phyloP scores from a whole-genome alignment of 2,888 invertebrate species.

The Listrodromus nycthemerus region DNA sequence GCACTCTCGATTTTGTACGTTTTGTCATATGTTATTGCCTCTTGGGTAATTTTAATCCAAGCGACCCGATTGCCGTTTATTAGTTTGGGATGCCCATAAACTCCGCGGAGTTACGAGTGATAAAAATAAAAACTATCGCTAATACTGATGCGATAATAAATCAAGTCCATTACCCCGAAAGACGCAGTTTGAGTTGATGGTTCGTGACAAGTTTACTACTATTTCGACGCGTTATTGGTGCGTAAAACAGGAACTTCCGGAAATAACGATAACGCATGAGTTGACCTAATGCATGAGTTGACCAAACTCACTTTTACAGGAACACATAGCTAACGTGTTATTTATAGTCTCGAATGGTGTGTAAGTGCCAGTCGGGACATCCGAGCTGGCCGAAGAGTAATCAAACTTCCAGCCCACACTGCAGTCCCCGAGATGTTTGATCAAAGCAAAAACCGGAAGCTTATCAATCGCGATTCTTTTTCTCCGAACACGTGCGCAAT shows the following conservation, averaged over 20 bases:
- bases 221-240: no score
- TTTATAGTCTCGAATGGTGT: background rate
- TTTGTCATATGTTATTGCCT: background rate
- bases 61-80: background rate
- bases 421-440: background rate
- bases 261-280: no score
- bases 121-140: conserved; percentile 2
- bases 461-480: background rate
- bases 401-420: conserved; percentile 7
- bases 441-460: conserved; percentile 40
- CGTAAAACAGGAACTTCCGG: no score
- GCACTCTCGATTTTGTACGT: conserved; percentile 12
- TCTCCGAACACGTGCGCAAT: conserved; percentile 1
- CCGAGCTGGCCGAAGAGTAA: background rate
- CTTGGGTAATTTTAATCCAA: conserved; percentile 9
- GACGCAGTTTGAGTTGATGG: no score
- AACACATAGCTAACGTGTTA: no score
- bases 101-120: background rate
- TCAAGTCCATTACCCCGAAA: no score
- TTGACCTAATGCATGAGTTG: no score
- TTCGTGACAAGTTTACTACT: no score
- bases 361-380: background rate
- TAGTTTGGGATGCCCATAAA: background rate
- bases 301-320: no score
- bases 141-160: background rate